These are phyloP conservation scores for Lordiphosa clarofinis DNA, from an alignment of 1,140 invertebrate genomes.

Conservation along the genomic window DNA sequence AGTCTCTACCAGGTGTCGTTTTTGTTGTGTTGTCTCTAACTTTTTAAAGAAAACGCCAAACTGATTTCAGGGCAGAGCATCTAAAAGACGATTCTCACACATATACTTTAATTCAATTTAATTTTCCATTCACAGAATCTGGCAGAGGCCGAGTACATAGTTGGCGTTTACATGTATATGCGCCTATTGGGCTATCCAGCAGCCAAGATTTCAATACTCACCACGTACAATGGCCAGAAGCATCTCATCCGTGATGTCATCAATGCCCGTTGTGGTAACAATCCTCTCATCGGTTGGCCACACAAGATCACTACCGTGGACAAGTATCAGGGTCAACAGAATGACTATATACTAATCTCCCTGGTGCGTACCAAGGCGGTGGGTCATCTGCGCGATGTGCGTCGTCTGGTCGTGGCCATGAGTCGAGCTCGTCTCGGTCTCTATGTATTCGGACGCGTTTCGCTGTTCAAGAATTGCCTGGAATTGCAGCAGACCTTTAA, in stretches of 20 bases:
- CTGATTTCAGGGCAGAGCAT: too few relatives aligned
- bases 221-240: constrained; percentile 99
- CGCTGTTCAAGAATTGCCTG: constrained; percentile 97
- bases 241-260: constrained; percentile 98
- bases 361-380: constrained; percentile 97
- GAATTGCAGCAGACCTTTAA: constrained; percentile 97
- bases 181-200: constrained; percentile 97
- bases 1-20: too few relatives aligned
- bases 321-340: constrained; percentile 99
- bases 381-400: constrained; percentile 97
- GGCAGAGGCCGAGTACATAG: constrained; percentile 98
- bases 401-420: constrained; percentile 98
- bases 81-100: too few relatives aligned
- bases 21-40: too few relatives aligned
- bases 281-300: constrained; percentile 97
- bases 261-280: constrained; percentile 94
- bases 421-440: constrained; percentile 98
- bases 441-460: constrained; percentile 96
- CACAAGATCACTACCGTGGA: constrained; percentile 98
- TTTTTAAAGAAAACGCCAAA: too few relatives aligned
- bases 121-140: constrained; percentile 88
- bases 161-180: constrained; percentile 99
- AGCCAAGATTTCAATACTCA: constrained; percentile 98
- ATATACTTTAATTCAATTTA: too few relatives aligned
- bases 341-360: constrained; percentile 98